phyloP scores from a whole-genome alignment of 2,113 vertebrate species.

The Larimichthys crocea region DNA sequence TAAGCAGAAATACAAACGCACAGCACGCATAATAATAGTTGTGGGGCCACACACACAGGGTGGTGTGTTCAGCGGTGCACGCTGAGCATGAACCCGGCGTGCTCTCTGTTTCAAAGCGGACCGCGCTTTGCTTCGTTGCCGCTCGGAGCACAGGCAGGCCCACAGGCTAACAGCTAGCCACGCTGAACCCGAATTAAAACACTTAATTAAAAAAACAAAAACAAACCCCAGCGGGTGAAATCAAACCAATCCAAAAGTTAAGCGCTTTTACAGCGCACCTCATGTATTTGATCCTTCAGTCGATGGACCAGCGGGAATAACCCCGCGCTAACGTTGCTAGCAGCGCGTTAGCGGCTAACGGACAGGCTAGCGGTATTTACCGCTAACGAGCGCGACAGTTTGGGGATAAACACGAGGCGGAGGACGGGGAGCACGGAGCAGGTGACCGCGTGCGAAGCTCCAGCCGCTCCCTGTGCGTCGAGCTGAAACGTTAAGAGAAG shows the following conservation, averaged over 20 bases:
- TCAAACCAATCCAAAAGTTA: accelerated
- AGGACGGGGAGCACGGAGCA: accelerated
- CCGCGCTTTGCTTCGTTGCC: constrained; percentile 68
- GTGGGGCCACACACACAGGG: accelerated
- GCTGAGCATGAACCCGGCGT: not conserved
- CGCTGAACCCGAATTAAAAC: not conserved
- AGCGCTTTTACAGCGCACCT: accelerated
- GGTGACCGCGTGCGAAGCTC: accelerated
- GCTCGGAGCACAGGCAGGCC: constrained; percentile 55
- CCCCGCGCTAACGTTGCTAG: constrained; percentile 32
- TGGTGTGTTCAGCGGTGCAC: accelerated
- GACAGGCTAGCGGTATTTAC: not conserved
- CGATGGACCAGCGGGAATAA: not conserved
- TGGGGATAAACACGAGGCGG: not conserved
- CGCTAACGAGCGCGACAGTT: constrained; percentile 2
- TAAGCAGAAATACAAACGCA: no score
- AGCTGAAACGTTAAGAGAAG: not conserved
- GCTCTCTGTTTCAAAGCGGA: constrained; percentile 54
- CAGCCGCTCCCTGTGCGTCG: accelerated
- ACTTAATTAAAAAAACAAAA: no score
- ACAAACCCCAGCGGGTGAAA: accelerated
- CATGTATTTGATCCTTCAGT: accelerated
- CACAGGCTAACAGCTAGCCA: not conserved
- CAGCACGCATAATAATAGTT: no score
- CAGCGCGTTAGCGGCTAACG: constrained; percentile 24